phyloP scores from a whole-genome alignment of 2,888 invertebrate genomes.

The Nymphalis c-album region DNA sequence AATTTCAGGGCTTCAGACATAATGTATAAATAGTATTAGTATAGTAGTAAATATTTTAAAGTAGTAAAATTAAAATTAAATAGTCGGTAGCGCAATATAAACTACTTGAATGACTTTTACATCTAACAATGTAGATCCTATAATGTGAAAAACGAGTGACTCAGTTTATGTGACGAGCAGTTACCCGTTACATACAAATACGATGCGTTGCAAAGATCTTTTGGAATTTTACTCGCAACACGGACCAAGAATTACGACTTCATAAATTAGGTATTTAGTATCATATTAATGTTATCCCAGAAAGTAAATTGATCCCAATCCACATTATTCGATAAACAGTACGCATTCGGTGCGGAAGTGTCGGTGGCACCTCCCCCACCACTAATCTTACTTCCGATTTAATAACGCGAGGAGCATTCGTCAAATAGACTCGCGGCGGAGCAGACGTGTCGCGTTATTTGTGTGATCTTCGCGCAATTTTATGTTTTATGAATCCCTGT shows the following conservation, averaged over 20 bases:
- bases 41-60: too few species aligned
- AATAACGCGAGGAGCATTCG: conserved; percentile 34
- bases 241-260: not conserved
- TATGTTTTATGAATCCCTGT: not conserved
- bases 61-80: too few species aligned
- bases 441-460: conserved; percentile 3
- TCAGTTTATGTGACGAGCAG: too few species aligned
- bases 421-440: conserved; percentile 13
- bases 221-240: too few species aligned
- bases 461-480: not conserved
- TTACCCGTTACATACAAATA: too few species aligned
- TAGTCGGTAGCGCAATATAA: too few species aligned
- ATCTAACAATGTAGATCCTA: too few species aligned
- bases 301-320: conserved; percentile 2
- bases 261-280: not conserved
- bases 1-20: too few species aligned
- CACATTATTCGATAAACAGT: conserved; percentile 4
- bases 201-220: too few species aligned
- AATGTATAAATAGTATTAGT: too few species aligned
- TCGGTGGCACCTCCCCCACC: conserved; percentile 26
- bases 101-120: too few species aligned
- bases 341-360: conserved; percentile 27
- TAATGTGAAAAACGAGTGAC: too few species aligned
- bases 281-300: not conserved
- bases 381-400: conserved; percentile 32